phyloP scores from a whole-genome alignment of 2,888 invertebrate genomes.

The Coelinius sp. region DNA sequence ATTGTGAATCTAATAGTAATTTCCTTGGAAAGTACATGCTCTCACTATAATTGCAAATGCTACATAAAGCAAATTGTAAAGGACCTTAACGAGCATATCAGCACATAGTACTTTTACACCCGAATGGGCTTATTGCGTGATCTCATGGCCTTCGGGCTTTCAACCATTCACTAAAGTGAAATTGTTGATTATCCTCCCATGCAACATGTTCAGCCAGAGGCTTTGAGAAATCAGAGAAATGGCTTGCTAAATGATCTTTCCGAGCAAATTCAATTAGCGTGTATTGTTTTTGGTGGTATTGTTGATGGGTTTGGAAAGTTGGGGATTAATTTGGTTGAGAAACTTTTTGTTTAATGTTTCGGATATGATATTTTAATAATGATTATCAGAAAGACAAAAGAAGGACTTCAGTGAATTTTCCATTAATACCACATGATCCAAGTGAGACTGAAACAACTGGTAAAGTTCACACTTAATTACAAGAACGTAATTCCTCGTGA shows the following conservation, averaged over 20 bases:
- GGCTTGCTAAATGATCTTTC: not conserved
- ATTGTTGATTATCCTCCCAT: constrained; percentile 13
- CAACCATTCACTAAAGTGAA: not conserved
- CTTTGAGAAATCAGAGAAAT: not conserved
- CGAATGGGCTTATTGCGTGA: constrained; percentile 2
- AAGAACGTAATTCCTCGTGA: not conserved
- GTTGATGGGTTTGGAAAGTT: too few relatives aligned
- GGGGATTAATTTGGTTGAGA: too few relatives aligned
- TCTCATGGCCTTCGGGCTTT: not conserved
- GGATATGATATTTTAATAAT: too few relatives aligned
- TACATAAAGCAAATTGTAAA: constrained; percentile 17
- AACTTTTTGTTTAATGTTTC: too few relatives aligned
- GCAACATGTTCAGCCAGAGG: not conserved
- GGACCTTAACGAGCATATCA: constrained; percentile 6
- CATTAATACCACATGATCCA: not conserved
- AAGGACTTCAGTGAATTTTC: too few relatives aligned
- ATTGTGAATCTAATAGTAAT: constrained; percentile 38
- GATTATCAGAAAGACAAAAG: too few relatives aligned
- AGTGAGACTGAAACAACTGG: not conserved
- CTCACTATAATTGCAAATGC: constrained; percentile 42
- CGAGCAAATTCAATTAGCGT: not conserved
- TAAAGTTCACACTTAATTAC: constrained; percentile 8
- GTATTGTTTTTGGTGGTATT: not conserved
- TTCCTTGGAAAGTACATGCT: constrained; percentile 33
- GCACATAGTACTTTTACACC: not conserved